Base-by-base conservation (phyloP, 2,113 vertebrate genomes). In the Hippolais icterina region DNA sequence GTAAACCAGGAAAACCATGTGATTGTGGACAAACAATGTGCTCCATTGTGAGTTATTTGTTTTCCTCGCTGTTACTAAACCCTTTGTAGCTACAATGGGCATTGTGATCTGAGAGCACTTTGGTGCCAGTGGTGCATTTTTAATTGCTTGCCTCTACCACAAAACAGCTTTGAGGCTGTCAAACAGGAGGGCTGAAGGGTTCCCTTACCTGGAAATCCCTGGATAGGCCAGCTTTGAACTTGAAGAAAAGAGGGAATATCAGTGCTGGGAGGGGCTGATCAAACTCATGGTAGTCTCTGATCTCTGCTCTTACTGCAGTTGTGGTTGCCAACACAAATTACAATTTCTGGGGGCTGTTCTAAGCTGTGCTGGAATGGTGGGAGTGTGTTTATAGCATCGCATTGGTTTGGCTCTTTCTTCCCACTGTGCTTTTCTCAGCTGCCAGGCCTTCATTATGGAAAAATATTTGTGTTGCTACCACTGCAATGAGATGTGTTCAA, bases 361-460 rank as follows among this genome's bases (percentile, higher is more conserved):
- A 0, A 23, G 46, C 63, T 72, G 2, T 15, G 4, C 71, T 59
- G 89, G 44, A 12, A 15, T 87, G 64, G 56, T 81, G 63, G 72
- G 86, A 78, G 29, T 31, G 59, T 88, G 86, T 90, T 94, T 93
- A 84, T 29, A 66, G 60, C 76, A 83, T 81, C 76, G 21, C 1
- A 6, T 74, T 87, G 94, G 71, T 90, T 94, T 96, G 90, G 54
- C 68, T 95, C 33, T 92, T 92, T 71, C 68, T 96, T 63, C 68
- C 50, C 76, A 16, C 79, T 77, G 56, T 37, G 56, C 60, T 87
- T 33, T 92, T 63, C 64, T 81, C 61, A 2, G 74, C 87, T 94
- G 91, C 95, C 93, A 96, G 81, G 61, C 70, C 61, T 60, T 79
- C 79, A 87, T 89, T 78, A 20, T 65, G 56, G 72, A 90, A 92